phyloP scores from a whole-genome alignment of 1,140 invertebrate genomes.

The Pseudomyrmex flavicornis region DNA sequence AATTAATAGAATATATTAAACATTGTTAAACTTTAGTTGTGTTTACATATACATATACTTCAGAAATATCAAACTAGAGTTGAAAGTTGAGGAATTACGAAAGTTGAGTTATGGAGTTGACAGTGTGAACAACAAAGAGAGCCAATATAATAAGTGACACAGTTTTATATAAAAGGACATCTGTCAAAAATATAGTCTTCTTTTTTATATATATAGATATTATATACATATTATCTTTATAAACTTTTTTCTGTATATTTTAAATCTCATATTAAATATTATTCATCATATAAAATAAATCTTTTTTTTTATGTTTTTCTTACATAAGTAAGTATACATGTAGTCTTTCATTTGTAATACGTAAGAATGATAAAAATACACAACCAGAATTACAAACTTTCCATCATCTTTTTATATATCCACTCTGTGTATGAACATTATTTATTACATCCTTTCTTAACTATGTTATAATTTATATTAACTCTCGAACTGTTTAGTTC shows the following conservation, averaged over 20 bases:
- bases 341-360: not conserved
- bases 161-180: slow-evolving; percentile 33
- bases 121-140: slow-evolving; percentile 34
- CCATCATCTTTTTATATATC: no score
- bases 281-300: not conserved
- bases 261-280: slow-evolving; percentile 5
- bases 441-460: no score
- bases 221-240: slow-evolving; percentile 40
- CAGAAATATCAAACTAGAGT: no score
- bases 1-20: not conserved
- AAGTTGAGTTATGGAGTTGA: not conserved
- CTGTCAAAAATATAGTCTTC: no score
- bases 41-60: not conserved
- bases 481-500: no score
- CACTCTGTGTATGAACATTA: no score
- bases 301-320: not conserved
- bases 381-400: no score
- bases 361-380: not conserved
- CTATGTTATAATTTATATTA: no score
- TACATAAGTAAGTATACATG: not conserved
- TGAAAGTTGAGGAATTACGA: not conserved
- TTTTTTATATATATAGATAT: no score
- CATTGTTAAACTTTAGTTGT: not conserved
- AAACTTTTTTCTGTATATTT: not conserved
- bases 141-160: slow-evolving; percentile 16